Conservation (phyloP, 2,888 invertebrate species). For the Formica aserva region DNA sequence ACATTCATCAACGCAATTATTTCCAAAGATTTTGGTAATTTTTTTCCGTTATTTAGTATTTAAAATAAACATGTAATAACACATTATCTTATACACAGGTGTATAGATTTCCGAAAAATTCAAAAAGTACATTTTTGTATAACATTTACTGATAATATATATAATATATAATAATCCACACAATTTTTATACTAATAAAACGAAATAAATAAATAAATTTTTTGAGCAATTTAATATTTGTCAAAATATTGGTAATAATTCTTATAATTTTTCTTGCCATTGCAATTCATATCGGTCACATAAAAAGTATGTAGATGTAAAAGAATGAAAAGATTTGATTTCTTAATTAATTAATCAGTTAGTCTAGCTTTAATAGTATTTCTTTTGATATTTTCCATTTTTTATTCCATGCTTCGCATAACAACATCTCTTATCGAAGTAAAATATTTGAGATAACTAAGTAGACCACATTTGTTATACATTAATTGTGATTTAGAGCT, state of each 20-base stretch:
- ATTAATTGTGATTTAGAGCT: too few relatives aligned
- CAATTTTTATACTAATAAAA: too few relatives aligned
- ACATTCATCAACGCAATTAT: too few relatives aligned
- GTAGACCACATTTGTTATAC: too few relatives aligned
- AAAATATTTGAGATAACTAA: neutral
- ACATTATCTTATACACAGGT: too few relatives aligned
- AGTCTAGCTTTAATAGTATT: neutral
- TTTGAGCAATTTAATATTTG: neutral
- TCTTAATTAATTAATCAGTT: neutral
- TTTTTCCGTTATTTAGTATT: too few relatives aligned
- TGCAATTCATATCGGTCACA: neutral
- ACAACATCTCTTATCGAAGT: neutral
- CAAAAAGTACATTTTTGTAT: too few relatives aligned
- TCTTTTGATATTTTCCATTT: neutral
- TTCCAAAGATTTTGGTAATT: too few relatives aligned
- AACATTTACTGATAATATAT: too few relatives aligned
- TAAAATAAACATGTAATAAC: too few relatives aligned
- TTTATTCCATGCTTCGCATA: too few relatives aligned
- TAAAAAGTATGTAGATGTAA: neutral
- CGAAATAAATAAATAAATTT: too few relatives aligned
- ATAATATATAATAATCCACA: neutral
- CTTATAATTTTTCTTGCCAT: neutral
- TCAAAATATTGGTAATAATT: neutral
- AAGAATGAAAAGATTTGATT: neutral
- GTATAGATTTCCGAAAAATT: neutral